These are phyloP conservation scores for Sminthurinus aureus DNA, from an alignment of 2,888 invertebrate species.

Conservation along the genomic window DNA sequence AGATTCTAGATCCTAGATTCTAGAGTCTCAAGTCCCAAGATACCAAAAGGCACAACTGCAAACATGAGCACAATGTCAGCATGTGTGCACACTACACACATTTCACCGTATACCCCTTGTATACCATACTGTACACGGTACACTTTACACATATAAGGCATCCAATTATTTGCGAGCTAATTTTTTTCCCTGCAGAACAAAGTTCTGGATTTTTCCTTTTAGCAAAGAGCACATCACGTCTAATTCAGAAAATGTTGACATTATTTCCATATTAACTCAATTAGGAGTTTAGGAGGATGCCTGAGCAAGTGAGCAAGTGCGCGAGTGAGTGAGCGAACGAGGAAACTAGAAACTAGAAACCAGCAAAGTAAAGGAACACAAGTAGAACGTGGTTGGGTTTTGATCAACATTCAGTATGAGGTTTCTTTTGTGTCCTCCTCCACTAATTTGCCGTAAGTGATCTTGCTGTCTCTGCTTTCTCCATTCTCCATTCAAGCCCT, in stretches of 20 bases:
- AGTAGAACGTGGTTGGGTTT: conserved; percentile 20
- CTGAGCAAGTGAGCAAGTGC: not conserved
- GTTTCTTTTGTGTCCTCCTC: conserved; percentile 29
- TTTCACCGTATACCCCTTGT: no score
- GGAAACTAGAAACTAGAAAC: no score
- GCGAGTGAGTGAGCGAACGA: not conserved
- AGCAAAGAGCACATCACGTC: not conserved
- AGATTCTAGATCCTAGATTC: no score
- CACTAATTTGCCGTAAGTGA: conserved; percentile 27
- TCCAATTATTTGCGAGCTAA: no score
- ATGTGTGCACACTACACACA: no score
- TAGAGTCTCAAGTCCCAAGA: no score
- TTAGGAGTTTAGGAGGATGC: conserved; percentile 17
- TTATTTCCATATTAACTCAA: conserved; percentile 20
- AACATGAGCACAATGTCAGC: no score
- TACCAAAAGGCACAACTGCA: no score
- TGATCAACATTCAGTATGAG: conserved; percentile 23
- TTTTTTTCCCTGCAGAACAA: no score
- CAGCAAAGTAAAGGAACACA: not conserved
- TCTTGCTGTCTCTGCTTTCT: not conserved
- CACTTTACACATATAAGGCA: no score
- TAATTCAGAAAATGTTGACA: not conserved
- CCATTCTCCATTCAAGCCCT: not conserved
- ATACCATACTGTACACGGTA: no score
- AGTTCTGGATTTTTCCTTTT: not conserved